A percentile compares a stretch with the other conserved stretches of the same genome.
Conservation (phyloP, 1,140 invertebrate species). For the Diabrotica undecimpunctata region DNA sequence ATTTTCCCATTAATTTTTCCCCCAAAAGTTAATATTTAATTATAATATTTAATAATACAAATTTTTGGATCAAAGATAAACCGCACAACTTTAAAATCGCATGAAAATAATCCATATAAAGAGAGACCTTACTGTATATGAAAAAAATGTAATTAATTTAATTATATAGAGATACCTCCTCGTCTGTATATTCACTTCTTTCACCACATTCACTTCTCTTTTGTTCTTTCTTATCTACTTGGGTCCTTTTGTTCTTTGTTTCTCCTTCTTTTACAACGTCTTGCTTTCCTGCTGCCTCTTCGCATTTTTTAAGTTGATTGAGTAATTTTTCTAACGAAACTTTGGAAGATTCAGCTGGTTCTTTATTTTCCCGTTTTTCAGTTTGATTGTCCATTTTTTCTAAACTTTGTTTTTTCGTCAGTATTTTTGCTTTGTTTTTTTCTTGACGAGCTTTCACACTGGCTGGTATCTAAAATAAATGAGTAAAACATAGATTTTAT, state of each 20-base stretch:
- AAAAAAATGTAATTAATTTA: too few species aligned
- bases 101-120: too few species aligned
- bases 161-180: not conserved
- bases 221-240: not conserved
- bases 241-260: not conserved
- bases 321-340: conserved; percentile 29
- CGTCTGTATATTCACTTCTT: not conserved
- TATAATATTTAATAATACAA: too few species aligned
- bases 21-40: too few species aligned
- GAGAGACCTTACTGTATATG: too few species aligned
- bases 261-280: not conserved
- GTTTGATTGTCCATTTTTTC: not conserved
- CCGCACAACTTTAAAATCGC: too few species aligned
- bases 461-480: conserved; percentile 15
- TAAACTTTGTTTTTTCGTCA: not conserved
- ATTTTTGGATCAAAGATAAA: too few species aligned
- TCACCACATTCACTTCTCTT: not conserved
- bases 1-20: too few species aligned
- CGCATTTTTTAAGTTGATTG: conserved; percentile 30
- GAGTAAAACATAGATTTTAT: not conserved
- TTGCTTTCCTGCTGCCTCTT: conserved; percentile 11
- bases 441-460: conserved; percentile 24
- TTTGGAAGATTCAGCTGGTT: not conserved
- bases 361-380: not conserved
- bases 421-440: conserved; percentile 1